These are phyloP conservation scores for Bostrychus sinensis DNA, from an alignment of 2,113 vertebrate species.

Conservation along the genomic window DNA sequence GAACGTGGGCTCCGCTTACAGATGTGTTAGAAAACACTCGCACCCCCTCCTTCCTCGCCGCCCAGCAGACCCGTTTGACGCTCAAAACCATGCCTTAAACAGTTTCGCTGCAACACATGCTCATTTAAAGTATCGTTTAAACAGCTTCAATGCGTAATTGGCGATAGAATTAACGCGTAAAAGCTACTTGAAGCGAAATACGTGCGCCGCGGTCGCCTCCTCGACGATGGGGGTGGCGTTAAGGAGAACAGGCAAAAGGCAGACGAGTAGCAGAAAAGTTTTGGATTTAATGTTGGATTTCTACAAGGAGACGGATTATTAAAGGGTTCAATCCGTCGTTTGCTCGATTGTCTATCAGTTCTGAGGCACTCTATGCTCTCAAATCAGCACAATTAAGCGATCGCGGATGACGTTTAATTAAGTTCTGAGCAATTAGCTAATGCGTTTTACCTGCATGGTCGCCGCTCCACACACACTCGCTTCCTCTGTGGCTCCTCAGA, in stretches of 20 bases:
- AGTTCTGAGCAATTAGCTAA: conserved; percentile 81
- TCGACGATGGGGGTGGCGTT: conserved; percentile 72
- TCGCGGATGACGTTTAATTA: conserved; percentile 77
- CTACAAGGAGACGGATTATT: conserved; percentile 59
- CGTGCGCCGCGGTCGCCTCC: conserved; percentile 60
- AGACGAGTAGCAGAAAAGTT: conserved; percentile 76
- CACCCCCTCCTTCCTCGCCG: conserved; percentile 59
- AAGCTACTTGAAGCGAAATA: conserved; percentile 69
- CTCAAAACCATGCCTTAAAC: conserved; percentile 49
- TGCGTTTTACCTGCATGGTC: conserved; percentile 85
- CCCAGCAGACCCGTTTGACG: conserved; percentile 53
- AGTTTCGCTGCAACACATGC: conserved; percentile 62
- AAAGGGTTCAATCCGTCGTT: conserved; percentile 52
- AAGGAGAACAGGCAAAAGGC: conserved; percentile 55
- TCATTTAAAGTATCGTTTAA: conserved; percentile 63
- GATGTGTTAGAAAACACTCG: conserved; percentile 78
- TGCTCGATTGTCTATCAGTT: conserved; percentile 47
- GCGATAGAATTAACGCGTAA: conserved; percentile 56
- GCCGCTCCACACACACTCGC: conserved; percentile 77
- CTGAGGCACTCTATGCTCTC: conserved; percentile 47
- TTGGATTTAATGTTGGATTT: conserved; percentile 77
- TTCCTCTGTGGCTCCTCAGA: conserved; percentile 81
- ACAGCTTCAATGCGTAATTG: conserved; percentile 66
- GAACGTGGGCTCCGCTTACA: conserved; percentile 79
- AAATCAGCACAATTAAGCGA: conserved; percentile 61